Conservation (phyloP, 2,113 vertebrate species). For the Chloropsis cyanopogon region DNA sequence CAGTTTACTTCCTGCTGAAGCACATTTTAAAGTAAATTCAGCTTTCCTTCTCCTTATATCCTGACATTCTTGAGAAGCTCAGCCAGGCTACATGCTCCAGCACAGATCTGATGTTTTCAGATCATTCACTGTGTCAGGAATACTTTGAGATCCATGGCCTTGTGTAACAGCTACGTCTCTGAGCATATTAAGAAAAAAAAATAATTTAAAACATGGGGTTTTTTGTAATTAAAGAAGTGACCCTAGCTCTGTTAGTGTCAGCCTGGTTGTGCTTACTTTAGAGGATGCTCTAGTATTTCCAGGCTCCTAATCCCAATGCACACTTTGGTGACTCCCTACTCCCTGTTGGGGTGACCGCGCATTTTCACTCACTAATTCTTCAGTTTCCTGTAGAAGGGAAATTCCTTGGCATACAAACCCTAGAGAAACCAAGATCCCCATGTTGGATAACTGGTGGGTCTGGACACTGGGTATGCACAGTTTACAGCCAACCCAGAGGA, state of each 20-base stretch:
- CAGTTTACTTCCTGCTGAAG: neutral
- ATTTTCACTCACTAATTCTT: neutral
- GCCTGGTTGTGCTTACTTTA: rapidly evolving
- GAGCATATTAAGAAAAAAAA: neutral
- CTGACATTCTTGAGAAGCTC: neutral
- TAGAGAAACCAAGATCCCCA: neutral
- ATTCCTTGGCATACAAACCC: neutral
- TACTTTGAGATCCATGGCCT: neutral
- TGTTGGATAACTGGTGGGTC: neutral
- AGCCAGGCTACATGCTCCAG: neutral
- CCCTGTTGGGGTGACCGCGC: neutral
- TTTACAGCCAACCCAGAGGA: neutral
- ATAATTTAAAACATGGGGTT: neutral
- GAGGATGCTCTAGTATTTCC: neutral
- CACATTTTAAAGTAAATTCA: neutral
- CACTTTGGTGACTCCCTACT: neutral
- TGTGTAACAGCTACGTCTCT: neutral
- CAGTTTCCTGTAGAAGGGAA: neutral
- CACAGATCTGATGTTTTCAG: neutral
- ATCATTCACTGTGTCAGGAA: neutral
- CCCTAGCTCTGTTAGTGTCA: neutral
- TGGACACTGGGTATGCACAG: rapidly evolving
- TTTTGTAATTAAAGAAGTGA: neutral
- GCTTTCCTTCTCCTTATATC: neutral
- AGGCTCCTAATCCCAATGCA: neutral